These are phyloP conservation scores for Trypoxylon attenuatum DNA, from an alignment of 2,888 invertebrate species.

Conservation along the genomic window DNA sequence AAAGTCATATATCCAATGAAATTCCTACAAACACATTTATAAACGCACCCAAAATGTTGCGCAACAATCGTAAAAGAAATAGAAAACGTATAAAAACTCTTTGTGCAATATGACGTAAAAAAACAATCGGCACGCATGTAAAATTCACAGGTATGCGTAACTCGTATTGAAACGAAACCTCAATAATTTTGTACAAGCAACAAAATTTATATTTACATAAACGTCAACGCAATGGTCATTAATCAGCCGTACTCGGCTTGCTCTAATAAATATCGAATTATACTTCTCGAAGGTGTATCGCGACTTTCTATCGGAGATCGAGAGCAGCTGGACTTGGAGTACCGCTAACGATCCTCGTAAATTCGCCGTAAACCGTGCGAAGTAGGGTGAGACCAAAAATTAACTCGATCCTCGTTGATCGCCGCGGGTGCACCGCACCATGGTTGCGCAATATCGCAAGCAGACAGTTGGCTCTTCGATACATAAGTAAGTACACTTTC, in stretches of 20 bases:
- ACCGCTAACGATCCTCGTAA: slow-evolving; percentile 2
- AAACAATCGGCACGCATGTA: too few species aligned
- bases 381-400: slow-evolving; percentile 32
- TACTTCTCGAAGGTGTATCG: slow-evolving; percentile 30
- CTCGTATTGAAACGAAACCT: too few species aligned
- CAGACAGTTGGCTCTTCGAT: slow-evolving; percentile 13
- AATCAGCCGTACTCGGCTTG: slow-evolving; percentile 32
- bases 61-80: too few species aligned
- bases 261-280: slow-evolving; percentile 44
- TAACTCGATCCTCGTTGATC: slow-evolving; percentile 36
- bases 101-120: too few species aligned
- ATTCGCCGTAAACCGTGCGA: slow-evolving; percentile 37
- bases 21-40: too few species aligned
- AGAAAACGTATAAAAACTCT: too few species aligned
- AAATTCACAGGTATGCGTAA: too few species aligned
- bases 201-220: not conserved
- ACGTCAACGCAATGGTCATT: slow-evolving; percentile 25
- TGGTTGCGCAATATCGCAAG: slow-evolving; percentile 40
- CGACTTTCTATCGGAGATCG: slow-evolving; percentile 39
- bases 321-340: slow-evolving; percentile 15
- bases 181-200: too few species aligned
- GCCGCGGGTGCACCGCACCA: slow-evolving; percentile 25
- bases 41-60: too few species aligned
- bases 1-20: too few species aligned
- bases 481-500: too few species aligned